Evolutionary conservation across 2,797 vertebrate species (phyloP).

Genomic region (Aphelocoma californica): DNA sequence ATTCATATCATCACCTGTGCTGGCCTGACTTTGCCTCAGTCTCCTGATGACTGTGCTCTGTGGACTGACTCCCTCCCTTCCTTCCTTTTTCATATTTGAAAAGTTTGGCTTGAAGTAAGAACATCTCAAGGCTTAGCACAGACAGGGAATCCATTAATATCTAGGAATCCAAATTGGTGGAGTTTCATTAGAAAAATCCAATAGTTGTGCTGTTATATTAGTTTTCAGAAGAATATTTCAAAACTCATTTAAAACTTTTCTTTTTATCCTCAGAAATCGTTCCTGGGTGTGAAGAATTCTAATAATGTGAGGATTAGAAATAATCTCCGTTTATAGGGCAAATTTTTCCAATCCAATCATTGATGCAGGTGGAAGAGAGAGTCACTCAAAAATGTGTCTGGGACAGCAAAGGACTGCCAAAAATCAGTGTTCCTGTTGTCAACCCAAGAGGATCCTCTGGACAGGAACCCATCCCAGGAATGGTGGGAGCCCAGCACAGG

Average conservation of each 20-base stretch:
- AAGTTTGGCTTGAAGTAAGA: not conserved
- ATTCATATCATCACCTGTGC: constrained; percentile 53
- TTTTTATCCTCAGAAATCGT: not conserved
- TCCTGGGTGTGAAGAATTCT: not conserved
- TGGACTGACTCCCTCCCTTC: not conserved
- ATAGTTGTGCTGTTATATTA: not conserved
- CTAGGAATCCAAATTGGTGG: not conserved
- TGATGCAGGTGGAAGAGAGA: not conserved
- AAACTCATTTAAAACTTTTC: constrained; percentile 6
- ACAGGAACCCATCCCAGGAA: not conserved
- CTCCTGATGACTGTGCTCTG: not conserved
- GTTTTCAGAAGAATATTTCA: not conserved
- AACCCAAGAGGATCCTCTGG: not conserved
- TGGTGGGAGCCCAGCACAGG: not conserved
- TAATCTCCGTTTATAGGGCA: not conserved
- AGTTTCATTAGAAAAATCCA: not conserved
- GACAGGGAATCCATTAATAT: not conserved
- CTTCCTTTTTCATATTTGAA: not conserved
- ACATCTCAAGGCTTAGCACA: not conserved
- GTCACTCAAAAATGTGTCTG: not conserved
- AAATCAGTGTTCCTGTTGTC: not conserved
- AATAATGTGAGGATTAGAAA: constrained; percentile 8
- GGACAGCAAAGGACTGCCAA: not conserved
- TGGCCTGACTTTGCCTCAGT: not conserved
- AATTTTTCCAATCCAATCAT: not conserved